These are phyloP conservation scores for Prunella fulvescens DNA, from an alignment of 2,113 vertebrate genomes.

Conservation along the genomic window DNA sequence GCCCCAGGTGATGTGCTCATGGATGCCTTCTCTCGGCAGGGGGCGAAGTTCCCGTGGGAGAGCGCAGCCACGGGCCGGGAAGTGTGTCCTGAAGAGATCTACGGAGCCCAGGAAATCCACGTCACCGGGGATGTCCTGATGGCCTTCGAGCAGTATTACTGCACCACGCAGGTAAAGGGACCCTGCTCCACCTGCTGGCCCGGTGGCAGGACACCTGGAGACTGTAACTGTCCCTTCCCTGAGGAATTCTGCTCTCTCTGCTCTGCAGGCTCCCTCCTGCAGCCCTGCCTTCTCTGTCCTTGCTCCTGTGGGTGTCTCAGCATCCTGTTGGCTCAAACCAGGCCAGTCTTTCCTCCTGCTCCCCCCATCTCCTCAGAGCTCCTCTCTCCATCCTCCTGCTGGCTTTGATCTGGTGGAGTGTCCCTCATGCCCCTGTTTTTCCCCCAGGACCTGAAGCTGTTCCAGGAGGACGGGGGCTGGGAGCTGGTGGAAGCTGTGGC, in stretches of 20 bases:
- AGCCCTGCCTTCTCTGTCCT: background rate
- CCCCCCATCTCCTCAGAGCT: background rate
- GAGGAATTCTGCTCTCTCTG: background rate
- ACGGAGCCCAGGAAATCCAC: slow-evolving; percentile 88
- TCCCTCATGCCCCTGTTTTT: background rate
- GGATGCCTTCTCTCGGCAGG: slow-evolving; percentile 66
- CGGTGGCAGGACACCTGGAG: background rate
- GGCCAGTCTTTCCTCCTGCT: background rate
- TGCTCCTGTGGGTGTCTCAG: background rate
- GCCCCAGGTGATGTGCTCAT: fast-evolving
- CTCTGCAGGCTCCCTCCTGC: background rate
- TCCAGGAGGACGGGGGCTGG: slow-evolving; percentile 80
- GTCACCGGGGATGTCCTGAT: slow-evolving; percentile 86
- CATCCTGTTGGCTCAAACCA: background rate
- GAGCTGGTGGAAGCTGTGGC: slow-evolving; percentile 84
- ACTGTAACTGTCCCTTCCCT: background rate
- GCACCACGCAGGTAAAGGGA: slow-evolving; percentile 77
- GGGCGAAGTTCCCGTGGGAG: slow-evolving; percentile 94
- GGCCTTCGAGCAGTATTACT: slow-evolving; percentile 88
- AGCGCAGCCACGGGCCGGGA: slow-evolving; percentile 87
- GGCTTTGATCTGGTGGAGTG: background rate
- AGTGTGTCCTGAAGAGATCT: slow-evolving; percentile 86
- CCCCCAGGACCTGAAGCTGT: slow-evolving; percentile 85
- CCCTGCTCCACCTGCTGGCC: fast-evolving
- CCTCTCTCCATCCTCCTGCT: background rate